Base-by-base conservation (phyloP, 2,888 invertebrate species). In the Amphipyra tragopoginis region DNA sequence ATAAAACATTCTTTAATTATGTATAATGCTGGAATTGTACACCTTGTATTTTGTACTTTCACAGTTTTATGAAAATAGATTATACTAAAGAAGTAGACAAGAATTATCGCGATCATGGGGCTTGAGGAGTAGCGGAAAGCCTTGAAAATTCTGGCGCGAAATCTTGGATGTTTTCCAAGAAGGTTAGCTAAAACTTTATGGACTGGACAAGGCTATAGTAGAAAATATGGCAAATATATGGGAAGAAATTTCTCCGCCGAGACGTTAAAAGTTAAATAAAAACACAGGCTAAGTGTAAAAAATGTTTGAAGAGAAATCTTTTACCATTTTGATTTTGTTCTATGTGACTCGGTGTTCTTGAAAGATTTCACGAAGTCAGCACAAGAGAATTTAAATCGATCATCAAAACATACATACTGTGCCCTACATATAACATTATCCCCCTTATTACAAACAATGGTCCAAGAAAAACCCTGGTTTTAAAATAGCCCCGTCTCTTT, bases 111-210 rank as follows among this genome's bases (percentile, higher is more conserved):
- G 43, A 48, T 60, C 48, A 54, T 51, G 54, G 14, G 15, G 10
- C 42, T 38, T 45, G 15, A 53, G 53, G 34, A 50, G 33, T n/a
- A 3, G 21, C 39, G 10, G 10, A 42, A 65, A 59, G 56, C 42
- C 72, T 57, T 67, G 67, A 67, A 67, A 57, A 54, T 34, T 42
- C 42, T 61, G 43, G 53, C 54, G 21, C 42, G n/a, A 11, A 44
- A 45, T 47, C 43, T 71, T 71, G 72, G 70, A 50, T 40, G 33
- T 21, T 36, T 40, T 72, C 70, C 70, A 71, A 71, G 65, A 65
- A 55, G 59, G 54, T 65, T 54, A 48, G 42, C 42, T 53, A 13
- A 57, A 62, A 72, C 34, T 66, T 72, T 66, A 67, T 57, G 55
- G 26, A 48, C 33, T 62, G 47, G 14, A 43, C 56, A 66, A 72